These are phyloP conservation scores for Castor canadensis DNA, from an alignment of 2,113 vertebrate species.

Conservation along the genomic window DNA sequence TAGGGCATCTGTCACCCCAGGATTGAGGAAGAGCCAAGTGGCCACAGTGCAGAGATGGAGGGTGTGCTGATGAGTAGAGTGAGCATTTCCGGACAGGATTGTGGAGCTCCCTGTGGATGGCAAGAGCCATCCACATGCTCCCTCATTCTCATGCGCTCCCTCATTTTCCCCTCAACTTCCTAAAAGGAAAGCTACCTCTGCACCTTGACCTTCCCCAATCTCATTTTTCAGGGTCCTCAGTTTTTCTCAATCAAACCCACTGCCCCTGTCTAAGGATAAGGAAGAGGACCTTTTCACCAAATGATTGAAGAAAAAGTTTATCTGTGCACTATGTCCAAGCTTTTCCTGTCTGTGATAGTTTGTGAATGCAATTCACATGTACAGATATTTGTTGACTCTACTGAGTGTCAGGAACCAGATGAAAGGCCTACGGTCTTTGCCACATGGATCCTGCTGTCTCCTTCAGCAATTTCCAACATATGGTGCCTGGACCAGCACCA, in stretches of 20 bases:
- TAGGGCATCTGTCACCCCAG: accelerated
- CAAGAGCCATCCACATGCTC: accelerated
- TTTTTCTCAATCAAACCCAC: background rate
- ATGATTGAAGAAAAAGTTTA: accelerated
- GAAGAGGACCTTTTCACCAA: background rate
- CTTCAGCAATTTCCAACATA: background rate
- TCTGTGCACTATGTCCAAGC: accelerated
- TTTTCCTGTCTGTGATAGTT: accelerated
- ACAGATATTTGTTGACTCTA: accelerated
- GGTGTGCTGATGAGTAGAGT: accelerated
- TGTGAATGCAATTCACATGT: accelerated
- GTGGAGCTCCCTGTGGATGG: no score
- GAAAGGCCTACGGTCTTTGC: accelerated
- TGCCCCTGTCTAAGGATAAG: background rate
- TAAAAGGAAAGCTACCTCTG: background rate
- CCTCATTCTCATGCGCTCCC: background rate
- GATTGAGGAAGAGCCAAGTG: accelerated
- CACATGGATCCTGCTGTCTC: no score
- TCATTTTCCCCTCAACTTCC: no score
- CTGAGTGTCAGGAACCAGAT: background rate
- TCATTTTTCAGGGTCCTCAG: background rate
- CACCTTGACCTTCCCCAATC: background rate
- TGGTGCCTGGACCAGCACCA: no score
- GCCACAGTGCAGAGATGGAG: accelerated
- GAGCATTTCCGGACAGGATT: accelerated